Conservation (phyloP, 37 sponge, comb jelly and placozoan species). For the Sycon ciliatum region DNA sequence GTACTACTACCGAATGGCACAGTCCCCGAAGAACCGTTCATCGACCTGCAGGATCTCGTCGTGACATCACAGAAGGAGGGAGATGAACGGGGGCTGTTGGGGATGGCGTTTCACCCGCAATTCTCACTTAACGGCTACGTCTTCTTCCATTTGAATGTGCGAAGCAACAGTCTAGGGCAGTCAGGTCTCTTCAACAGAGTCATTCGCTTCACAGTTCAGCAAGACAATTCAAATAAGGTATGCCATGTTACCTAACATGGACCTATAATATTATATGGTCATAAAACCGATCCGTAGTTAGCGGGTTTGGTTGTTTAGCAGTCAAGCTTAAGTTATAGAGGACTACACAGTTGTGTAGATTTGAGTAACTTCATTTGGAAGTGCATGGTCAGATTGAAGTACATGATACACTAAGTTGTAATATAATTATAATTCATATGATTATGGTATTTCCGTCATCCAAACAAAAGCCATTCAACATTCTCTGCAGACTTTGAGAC, state of each 20-base stretch:
- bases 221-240: slow-evolving; percentile 10
- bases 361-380: too few relatives aligned
- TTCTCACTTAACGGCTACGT: slow-evolving; percentile 39
- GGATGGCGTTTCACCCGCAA: slow-evolving; percentile 63
- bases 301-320: too few relatives aligned
- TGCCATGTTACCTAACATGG: background rate
- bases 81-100: slow-evolving; percentile 68
- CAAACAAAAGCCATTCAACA: too few relatives aligned
- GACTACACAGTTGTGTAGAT: too few relatives aligned
- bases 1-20: slow-evolving; percentile 27
- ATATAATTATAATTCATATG: too few relatives aligned
- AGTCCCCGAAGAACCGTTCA: slow-evolving; percentile 40
- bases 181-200: slow-evolving; percentile 36
- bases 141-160: slow-evolving; percentile 41
- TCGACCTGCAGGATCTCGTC: slow-evolving; percentile 39
- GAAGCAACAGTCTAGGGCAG: background rate
- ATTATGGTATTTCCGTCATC: too few relatives aligned
- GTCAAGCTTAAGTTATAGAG: too few relatives aligned
- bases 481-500: too few relatives aligned
- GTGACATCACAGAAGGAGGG: slow-evolving; percentile 21
- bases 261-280: background rate
- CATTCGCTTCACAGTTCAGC: slow-evolving; percentile 31
- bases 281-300: too few relatives aligned
- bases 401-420: too few relatives aligned
- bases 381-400: too few relatives aligned